Percentiles rank a stretch among this genome's conserved stretches.
Conservation (phyloP, 1,140 invertebrate genomes). For the Nilaparvata lugens region DNA sequence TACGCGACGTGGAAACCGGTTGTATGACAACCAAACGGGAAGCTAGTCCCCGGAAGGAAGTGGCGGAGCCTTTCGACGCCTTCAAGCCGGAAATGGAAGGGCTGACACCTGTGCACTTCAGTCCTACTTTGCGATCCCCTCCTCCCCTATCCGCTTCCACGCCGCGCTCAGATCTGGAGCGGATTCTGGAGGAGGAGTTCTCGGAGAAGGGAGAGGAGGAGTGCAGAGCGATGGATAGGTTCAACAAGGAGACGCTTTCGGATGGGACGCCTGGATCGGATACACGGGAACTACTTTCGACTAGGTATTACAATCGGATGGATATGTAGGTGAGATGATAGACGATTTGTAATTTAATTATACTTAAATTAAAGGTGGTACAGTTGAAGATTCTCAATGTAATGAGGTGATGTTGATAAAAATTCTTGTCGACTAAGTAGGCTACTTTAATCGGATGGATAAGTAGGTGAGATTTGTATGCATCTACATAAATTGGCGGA, state of each 20-base stretch:
- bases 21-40: conserved; percentile 54
- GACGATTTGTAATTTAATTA: too few species aligned
- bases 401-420: too few species aligned
- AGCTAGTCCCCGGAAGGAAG: conserved; percentile 26
- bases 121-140: conserved; percentile 36
- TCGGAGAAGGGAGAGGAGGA: conserved; percentile 38
- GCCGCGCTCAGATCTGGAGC: conserved; percentile 37
- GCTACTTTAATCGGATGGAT: too few species aligned
- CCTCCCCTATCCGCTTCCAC: conserved; percentile 38
- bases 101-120: conserved; percentile 30
- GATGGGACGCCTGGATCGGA: conserved; percentile 25
- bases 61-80: conserved; percentile 33
- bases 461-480: too few species aligned
- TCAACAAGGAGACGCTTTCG: conserved; percentile 25
- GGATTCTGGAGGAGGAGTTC: conserved; percentile 41
- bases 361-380: too few species aligned
- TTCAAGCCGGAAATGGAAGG: conserved; percentile 31
- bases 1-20: conserved; percentile 73
- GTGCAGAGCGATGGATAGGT: conserved; percentile 24
- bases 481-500: too few species aligned
- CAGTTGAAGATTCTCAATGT: too few species aligned
- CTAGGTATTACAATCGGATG: conserved; percentile 22
- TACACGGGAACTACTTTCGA: conserved; percentile 28
- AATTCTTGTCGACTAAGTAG: too few species aligned
- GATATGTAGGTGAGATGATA: conserved; percentile 16